Evolutionary conservation across 2,113 vertebrate genomes (phyloP), one percentile per base, ranked within the genome.

Genomic region (Gadus macrocephalus): DNA sequence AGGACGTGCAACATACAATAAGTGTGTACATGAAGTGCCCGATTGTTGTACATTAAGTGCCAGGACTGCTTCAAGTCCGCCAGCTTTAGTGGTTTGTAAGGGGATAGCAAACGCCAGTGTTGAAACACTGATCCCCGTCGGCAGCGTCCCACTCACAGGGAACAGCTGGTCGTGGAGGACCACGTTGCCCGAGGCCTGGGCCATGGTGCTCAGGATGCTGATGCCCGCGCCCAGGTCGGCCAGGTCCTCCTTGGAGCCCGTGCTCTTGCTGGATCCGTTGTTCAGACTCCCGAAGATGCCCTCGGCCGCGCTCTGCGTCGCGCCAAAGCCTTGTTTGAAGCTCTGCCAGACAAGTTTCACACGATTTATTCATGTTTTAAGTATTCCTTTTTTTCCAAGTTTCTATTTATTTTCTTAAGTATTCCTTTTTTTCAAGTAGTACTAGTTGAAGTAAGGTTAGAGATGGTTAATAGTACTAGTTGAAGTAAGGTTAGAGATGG

Each of bases 301-400:
- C 2, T 14, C 0, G 14, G 90, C 90, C 1, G 31, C 56, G 0
- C 77, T 15, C 2, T 64, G 6, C 1, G 84, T 84, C 5, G 89
- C 80, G 2, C 89, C 90, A 15, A 85, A 74, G 68, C 92, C 92
- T 66, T 72, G 71, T 6, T 22, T 1, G 62, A 91, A 88, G 15
- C 9, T 58, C 92, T 93, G 66, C 27, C 28, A 19, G 15, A 56
- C 1, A 62, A 49, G 25, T 15, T 31, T n/a, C 28, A 42, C n/a
- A 66, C 64, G 20, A 12, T 9, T 49, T 66, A 31, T 11, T 38
- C 4, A 35, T 16, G 15, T 17, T 17, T 49, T 35, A 35, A 4
- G 4, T 7, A 35, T 1, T 35, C 3, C 3, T 35, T 35, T 4
- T 35, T 35, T 35, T 35, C 28, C 31, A 9, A 63, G 4, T 59